Conservation (phyloP, 2,888 invertebrate genomes). For the Drosophila kanekoi region DNA sequence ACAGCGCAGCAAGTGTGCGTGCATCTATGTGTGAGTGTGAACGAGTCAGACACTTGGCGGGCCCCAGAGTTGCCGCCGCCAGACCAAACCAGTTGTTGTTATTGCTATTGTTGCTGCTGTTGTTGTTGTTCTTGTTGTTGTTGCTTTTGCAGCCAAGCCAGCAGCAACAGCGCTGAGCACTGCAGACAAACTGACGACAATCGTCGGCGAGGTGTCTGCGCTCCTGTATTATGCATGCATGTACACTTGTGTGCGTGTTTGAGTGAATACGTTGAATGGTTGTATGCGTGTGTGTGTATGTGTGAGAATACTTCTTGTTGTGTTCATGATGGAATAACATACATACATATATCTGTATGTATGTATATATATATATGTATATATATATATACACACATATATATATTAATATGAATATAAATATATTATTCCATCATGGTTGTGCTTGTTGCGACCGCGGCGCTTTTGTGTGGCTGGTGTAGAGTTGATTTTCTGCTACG, state of each 20-base stretch:
- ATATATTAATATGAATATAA: constrained; percentile 22
- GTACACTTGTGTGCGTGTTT: constrained; percentile 26
- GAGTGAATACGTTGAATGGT: constrained; percentile 22
- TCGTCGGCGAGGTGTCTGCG: constrained; percentile 80
- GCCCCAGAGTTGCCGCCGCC: constrained; percentile 42
- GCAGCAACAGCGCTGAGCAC: constrained; percentile 64
- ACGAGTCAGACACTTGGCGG: constrained; percentile 71
- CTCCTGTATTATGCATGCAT: constrained; percentile 65
- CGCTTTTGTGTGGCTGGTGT: constrained; percentile 66
- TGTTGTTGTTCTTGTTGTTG: constrained; percentile 24
- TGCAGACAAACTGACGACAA: constrained; percentile 79
- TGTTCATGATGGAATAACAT: constrained; percentile 14
- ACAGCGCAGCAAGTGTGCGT: constrained; percentile 61
- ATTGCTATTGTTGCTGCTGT: constrained; percentile 11
- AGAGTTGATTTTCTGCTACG: constrained; percentile 65
- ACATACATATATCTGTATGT: neutral
- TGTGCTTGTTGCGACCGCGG: constrained; percentile 57
- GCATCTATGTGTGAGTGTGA: constrained; percentile 55
- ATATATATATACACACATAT: neutral
- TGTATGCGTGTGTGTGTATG: constrained; percentile 20
- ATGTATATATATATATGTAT: neutral
- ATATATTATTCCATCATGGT: constrained; percentile 40
- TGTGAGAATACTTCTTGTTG: constrained; percentile 53
- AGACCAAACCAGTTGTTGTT: constrained; percentile 59
- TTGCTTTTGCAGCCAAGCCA: constrained; percentile 43